Evolutionary conservation across 2,113 vertebrate genomes (phyloP).

Genomic region (Ascaphus truei): DNA sequence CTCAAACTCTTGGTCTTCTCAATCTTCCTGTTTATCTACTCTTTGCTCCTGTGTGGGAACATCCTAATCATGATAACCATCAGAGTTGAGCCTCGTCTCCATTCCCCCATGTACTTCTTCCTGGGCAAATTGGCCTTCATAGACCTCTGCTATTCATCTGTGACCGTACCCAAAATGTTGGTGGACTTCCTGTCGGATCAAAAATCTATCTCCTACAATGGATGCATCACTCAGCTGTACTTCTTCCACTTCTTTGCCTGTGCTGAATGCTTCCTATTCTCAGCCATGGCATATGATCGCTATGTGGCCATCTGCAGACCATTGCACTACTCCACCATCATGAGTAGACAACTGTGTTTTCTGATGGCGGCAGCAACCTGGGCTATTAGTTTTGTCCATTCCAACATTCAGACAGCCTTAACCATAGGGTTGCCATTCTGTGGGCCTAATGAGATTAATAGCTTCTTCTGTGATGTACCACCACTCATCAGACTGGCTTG

Average conservation of each 20-base stretch:
- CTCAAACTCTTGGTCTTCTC: conserved; percentile 34
- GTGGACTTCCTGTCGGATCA: conserved; percentile 46
- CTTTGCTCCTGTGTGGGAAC: conserved; percentile 47
- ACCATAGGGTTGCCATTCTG: conserved; percentile 49
- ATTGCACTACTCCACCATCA: conserved; percentile 47
- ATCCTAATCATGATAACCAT: conserved; percentile 50
- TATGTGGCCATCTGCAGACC: conserved; percentile 56
- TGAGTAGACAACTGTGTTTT: conserved; percentile 43
- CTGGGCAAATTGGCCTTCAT: conserved; percentile 52
- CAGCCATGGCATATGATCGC: conserved; percentile 52
- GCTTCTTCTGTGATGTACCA: conserved; percentile 55
- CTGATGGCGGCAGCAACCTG: conserved; percentile 47
- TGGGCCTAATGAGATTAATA: conserved; percentile 42
- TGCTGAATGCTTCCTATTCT: conserved; percentile 54
- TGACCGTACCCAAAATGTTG: conserved; percentile 53
- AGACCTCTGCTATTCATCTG: conserved; percentile 52
- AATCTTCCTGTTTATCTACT: conserved; percentile 42
- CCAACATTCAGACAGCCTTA: conserved; percentile 52
- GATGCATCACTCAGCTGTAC: conserved; percentile 50
- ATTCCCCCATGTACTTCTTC: conserved; percentile 54
- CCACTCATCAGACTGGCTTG: conserved; percentile 49
- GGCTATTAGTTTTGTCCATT: conserved; percentile 49
- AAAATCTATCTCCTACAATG: conserved; percentile 46
- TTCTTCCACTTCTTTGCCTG: conserved; percentile 56
- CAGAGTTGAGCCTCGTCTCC: conserved; percentile 40